These are phyloP conservation scores for Melanotaenia parkinsoni DNA, from an alignment of 2,797 vertebrate species.

Conservation along the genomic window DNA sequence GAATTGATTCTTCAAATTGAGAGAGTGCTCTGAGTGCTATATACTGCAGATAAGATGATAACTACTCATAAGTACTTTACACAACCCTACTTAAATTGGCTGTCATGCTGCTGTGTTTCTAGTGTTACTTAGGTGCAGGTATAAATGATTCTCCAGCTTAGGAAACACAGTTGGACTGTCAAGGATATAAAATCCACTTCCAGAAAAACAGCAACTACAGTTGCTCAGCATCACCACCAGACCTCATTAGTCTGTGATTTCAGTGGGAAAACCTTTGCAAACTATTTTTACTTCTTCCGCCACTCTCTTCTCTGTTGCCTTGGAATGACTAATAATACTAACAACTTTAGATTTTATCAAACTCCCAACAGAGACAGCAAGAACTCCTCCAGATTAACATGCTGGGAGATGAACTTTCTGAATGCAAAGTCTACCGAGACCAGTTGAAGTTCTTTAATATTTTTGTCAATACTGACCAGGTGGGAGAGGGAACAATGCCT, in stretches of 20 bases:
- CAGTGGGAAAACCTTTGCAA: slow-evolving; percentile 31
- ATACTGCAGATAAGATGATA: not conserved
- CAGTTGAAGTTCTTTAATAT: slow-evolving; percentile 48
- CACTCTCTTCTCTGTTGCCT: slow-evolving; percentile 29
- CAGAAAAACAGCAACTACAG: slow-evolving; percentile 16
- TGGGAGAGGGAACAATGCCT: slow-evolving; percentile 33
- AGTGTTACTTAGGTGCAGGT: slow-evolving; percentile 44
- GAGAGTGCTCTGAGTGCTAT: not conserved
- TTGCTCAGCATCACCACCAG: slow-evolving; percentile 8
- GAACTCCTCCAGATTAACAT: slow-evolving; percentile 21
- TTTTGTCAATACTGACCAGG: slow-evolving; percentile 46
- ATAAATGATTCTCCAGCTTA: slow-evolving; percentile 37
- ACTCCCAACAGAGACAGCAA: slow-evolving; percentile 31
- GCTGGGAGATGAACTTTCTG: slow-evolving; percentile 9
- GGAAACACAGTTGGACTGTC: slow-evolving; percentile 46
- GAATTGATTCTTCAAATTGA: not conserved
- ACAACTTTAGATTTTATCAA: slow-evolving; percentile 43
- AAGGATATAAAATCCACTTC: slow-evolving; percentile 37
- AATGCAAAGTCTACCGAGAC: slow-evolving; percentile 33
- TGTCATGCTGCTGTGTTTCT: slow-evolving; percentile 36
- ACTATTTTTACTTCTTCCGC: slow-evolving; percentile 37
- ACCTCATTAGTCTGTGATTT: slow-evolving; percentile 23
- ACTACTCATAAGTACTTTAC: not conserved
- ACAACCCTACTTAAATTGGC: no score
- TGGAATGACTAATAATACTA: slow-evolving; percentile 40